Evolutionary conservation across 2,888 invertebrate species (phyloP).

Genomic region (Drosophila neotestacea): DNA sequence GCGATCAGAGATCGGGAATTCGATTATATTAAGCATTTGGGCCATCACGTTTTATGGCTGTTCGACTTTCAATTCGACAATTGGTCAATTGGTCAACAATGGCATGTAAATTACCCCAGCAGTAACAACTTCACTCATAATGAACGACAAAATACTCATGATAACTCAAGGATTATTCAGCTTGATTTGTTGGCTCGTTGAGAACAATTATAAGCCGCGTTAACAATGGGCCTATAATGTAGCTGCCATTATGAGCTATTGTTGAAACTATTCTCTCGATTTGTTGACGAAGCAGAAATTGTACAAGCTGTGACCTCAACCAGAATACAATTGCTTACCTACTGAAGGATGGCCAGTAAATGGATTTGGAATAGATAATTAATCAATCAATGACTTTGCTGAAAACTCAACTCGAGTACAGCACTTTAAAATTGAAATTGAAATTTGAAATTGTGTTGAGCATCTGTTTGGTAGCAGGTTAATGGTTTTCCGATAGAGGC

Average conservation of each 20-base stretch:
- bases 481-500: constrained; percentile 8
- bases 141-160: constrained; percentile 51
- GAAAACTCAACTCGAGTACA: constrained; percentile 29
- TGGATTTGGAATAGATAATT: constrained; percentile 47
- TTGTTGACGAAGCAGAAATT: constrained; percentile 14
- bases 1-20: constrained; percentile 28
- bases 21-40: constrained; percentile 52
- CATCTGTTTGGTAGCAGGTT: background rate
- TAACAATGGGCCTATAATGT: constrained; percentile 45
- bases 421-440: constrained; percentile 32
- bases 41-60: constrained; percentile 65
- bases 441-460: constrained; percentile 11
- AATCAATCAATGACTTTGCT: constrained; percentile 41
- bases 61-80: constrained; percentile 41
- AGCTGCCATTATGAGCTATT: constrained; percentile 41
- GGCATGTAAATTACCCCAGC: constrained; percentile 61
- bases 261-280: constrained; percentile 22
- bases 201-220: constrained; percentile 64
- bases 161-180: constrained; percentile 68
- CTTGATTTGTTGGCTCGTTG: constrained; percentile 43
- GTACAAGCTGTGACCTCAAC: constrained; percentile 34
- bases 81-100: constrained; percentile 52
- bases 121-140: constrained; percentile 35
- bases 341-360: constrained; percentile 35
- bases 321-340: constrained; percentile 20